Percentiles rank a stretch among this genome's conserved stretches.
phyloP scores from a whole-genome alignment of 1,140 invertebrate genomes.

The Ceratoteleas bidentatus region DNA sequence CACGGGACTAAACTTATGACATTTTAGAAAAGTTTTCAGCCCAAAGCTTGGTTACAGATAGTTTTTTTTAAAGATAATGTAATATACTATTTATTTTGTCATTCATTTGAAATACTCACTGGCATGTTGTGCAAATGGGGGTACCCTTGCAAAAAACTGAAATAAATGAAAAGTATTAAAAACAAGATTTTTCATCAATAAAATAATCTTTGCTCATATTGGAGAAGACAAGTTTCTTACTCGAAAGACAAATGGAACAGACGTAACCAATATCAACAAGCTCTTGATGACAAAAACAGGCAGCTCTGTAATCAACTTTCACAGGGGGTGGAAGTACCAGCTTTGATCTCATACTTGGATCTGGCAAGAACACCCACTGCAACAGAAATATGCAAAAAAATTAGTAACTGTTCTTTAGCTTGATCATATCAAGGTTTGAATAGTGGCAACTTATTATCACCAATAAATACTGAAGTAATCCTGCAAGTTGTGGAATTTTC shows the following conservation, averaged over 20 bases:
- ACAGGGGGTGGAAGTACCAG: constrained; percentile 93
- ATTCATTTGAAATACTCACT: constrained; percentile 90
- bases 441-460: constrained; percentile 83
- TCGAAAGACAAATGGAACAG: constrained; percentile 98
- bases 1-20: too few species aligned
- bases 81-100: too few species aligned
- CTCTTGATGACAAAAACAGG: constrained; percentile 98
- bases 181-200: constrained; percentile 35
- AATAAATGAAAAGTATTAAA: too few species aligned
- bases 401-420: constrained; percentile 26
- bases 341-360: constrained; percentile 89
- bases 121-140: constrained; percentile 98
- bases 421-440: too few species aligned
- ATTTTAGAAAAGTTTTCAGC: too few species aligned
- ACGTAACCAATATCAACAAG: constrained; percentile 98
- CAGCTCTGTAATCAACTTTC: constrained; percentile 97
- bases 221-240: constrained; percentile 84
- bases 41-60: too few species aligned
- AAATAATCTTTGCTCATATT: constrained; percentile 8
- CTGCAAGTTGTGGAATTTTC: constrained; percentile 89
- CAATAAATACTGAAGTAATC: constrained; percentile 96
- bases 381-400: constrained; percentile 25
- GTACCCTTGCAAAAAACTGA: constrained; percentile 98
- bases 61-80: too few species aligned
- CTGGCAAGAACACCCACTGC: constrained; percentile 96